Evolutionary conservation across 2,113 vertebrate species (phyloP).

Genomic region (Pomatostomus ruficeps): DNA sequence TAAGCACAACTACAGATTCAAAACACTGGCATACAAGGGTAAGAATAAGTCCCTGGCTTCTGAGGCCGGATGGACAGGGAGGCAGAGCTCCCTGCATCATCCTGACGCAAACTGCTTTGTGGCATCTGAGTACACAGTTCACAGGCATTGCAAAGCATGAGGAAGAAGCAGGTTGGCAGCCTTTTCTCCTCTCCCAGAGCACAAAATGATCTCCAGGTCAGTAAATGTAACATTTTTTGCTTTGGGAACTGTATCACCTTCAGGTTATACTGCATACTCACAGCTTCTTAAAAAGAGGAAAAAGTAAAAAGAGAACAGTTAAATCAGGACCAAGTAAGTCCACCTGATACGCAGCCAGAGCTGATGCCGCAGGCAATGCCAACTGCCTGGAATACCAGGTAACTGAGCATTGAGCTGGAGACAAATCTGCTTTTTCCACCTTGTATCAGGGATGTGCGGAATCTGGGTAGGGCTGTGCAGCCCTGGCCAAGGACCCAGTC

Average conservation of each 20-base stretch:
- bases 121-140: not conserved
- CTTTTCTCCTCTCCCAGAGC: not conserved
- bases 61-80: not conserved
- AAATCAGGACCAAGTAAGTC: not conserved
- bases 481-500: not conserved
- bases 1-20: not conserved
- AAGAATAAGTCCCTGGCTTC: not conserved
- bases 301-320: not conserved
- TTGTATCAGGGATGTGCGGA: not conserved
- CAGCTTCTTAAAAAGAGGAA: not conserved
- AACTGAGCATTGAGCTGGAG: not conserved
- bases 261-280: not conserved
- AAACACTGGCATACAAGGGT: not conserved
- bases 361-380: not conserved
- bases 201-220: not conserved
- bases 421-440: not conserved
- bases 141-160: not conserved
- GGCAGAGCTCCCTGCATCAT: not conserved
- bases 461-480: not conserved
- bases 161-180: not conserved
- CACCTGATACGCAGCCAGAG: not conserved
- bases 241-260: not conserved
- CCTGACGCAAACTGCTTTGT: not conserved
- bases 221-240: not conserved
- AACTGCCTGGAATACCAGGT: not conserved